Conservation (phyloP, 2,888 invertebrate genomes). For the Pseudanteris insignis region DNA sequence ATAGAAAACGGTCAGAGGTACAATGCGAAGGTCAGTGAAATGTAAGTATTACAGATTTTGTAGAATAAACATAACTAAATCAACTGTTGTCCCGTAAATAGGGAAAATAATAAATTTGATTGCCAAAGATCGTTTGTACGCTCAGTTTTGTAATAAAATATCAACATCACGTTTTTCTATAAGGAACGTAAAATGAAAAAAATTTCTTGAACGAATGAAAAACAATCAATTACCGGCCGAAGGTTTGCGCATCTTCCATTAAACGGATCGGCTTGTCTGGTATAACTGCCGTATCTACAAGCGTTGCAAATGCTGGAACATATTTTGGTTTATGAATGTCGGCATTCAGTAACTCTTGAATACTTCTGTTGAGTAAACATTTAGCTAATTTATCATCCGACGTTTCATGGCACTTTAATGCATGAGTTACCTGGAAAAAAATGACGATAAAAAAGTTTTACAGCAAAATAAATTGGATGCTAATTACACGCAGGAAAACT, state of each 20-base stretch:
- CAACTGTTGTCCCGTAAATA: too few species aligned
- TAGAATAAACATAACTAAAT: too few species aligned
- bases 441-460: neutral
- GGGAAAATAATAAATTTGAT: too few species aligned
- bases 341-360: constrained; percentile 58
- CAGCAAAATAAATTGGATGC: neutral
- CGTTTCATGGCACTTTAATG: constrained; percentile 78
- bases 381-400: constrained; percentile 69
- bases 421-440: constrained; percentile 71
- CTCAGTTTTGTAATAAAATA: too few species aligned
- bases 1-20: too few species aligned
- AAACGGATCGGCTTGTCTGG: constrained; percentile 81
- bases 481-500: too few species aligned
- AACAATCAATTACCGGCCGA: constrained; percentile 81
- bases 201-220: too few species aligned
- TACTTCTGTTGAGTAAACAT: constrained; percentile 69
- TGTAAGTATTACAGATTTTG: neutral
- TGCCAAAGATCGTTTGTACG: too few species aligned
- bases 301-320: constrained; percentile 87
- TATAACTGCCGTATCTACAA: constrained; percentile 86
- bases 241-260: constrained; percentile 78
- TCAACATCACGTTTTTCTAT: too few species aligned
- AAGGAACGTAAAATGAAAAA: too few species aligned
- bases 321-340: constrained; percentile 72
- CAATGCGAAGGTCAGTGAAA: too few species aligned